A percentile compares a stretch with the other conserved stretches of the same genome.
These are phyloP conservation scores for Tigriopus californicus DNA, from an alignment of 2,888 invertebrate species.

Conservation along the genomic window DNA sequence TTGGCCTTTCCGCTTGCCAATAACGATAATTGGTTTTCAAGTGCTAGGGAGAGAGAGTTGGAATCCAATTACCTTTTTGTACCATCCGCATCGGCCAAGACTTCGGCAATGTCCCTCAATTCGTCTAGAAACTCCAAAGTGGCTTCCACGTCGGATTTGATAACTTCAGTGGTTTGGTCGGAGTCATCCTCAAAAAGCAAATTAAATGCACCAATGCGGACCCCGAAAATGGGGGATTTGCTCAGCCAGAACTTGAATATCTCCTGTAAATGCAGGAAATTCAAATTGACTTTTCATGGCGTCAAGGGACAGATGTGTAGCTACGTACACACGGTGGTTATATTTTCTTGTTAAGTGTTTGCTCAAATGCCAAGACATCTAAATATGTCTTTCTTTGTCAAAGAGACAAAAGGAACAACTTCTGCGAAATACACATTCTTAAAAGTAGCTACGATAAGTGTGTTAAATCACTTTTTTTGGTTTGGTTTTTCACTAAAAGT, in stretches of 20 bases:
- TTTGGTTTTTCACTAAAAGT: no score
- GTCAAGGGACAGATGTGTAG: no score
- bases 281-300: no score
- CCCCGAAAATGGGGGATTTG: neutral
- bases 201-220: constrained; percentile 2
- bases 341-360: no score
- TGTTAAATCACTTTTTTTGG: no score
- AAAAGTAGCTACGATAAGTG: no score
- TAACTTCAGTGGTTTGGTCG: neutral
- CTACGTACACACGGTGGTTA: no score
- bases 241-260: neutral
- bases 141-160: neutral
- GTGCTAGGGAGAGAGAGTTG: neutral
- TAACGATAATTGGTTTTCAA: neutral
- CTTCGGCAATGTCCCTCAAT: neutral
- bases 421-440: no score
- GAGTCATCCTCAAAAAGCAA: neutral
- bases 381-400: no score
- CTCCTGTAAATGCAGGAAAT: neutral
- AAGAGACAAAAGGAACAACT: no score
- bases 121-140: constrained; percentile 1
- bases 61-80: neutral
- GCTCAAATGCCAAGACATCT: no score
- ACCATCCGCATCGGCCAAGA: neutral
- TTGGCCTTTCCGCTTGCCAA: no score